Conservation (phyloP, 1,140 invertebrate species). For the Eulimnadia texana region DNA sequence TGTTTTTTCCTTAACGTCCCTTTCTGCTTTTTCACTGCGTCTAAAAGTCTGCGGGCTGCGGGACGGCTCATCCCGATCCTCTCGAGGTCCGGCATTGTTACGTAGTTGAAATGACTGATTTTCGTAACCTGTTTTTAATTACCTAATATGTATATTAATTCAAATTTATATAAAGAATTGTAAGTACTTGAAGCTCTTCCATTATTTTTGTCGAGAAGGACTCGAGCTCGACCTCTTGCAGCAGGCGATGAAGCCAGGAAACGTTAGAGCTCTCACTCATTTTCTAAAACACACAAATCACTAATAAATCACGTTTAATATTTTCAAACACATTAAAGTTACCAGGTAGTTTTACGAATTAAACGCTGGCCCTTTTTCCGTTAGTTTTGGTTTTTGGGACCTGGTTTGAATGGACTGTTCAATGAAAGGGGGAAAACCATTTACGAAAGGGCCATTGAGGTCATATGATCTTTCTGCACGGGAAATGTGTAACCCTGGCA, state of each 20-base stretch:
- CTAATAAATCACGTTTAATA: too few species aligned
- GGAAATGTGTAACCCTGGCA: too few species aligned
- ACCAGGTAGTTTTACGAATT: not conserved
- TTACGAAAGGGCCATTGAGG: not conserved
- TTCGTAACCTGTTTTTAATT: constrained; percentile 48
- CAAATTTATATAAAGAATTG: not conserved
- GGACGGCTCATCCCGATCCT: constrained; percentile 88
- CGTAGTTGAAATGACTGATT: constrained; percentile 89
- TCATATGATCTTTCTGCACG: not conserved
- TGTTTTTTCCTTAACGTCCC: constrained; percentile 62
- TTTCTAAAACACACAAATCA: not conserved
- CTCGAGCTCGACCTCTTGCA: constrained; percentile 78
- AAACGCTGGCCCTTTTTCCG: too few species aligned
- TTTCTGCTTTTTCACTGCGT: constrained; percentile 80
- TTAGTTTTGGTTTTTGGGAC: too few species aligned
- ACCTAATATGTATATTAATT: constrained; percentile 12
- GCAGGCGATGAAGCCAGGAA: constrained; percentile 47
- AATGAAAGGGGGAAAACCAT: not conserved
- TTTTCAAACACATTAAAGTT: not conserved
- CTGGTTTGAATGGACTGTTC: not conserved
- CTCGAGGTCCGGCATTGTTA: constrained; percentile 81
- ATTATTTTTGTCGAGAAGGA: constrained; percentile 79
- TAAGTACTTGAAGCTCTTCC: constrained; percentile 68
- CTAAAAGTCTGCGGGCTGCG: constrained; percentile 70
- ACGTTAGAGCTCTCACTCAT: not conserved